A percentile compares a stretch with the other conserved stretches of the same genome.
Evolutionary conservation across 2,888 invertebrate genomes (phyloP).

Genomic region (Thecophora atra): DNA sequence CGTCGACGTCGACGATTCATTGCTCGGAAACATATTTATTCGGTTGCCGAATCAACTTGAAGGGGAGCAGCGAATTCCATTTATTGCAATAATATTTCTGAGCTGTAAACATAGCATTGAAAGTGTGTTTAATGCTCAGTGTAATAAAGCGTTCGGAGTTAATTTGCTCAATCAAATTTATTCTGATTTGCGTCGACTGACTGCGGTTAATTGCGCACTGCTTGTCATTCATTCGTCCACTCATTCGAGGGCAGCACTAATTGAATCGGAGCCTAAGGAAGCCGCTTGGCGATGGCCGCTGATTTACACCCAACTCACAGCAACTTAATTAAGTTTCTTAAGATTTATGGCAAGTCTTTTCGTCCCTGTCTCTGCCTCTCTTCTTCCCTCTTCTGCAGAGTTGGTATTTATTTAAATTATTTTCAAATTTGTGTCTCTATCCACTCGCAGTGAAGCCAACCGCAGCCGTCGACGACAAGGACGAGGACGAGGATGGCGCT

Average conservation of each 20-base stretch:
- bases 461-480: conserved; percentile 14
- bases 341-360: conserved; percentile 16
- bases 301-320: conserved; percentile 13
- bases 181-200: too few species aligned
- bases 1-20: background rate
- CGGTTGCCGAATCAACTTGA: background rate
- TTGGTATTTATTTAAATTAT: conserved; percentile 15
- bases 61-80: too few species aligned
- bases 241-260: background rate
- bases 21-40: conserved; percentile 17
- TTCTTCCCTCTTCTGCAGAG: too few species aligned
- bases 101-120: too few species aligned
- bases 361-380: background rate
- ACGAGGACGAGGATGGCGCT: too few species aligned
- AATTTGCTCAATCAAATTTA: too few species aligned
- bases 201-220: conserved; percentile 1
- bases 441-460: conserved; percentile 5
- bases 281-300: background rate
- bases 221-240: background rate
- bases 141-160: too few species aligned
- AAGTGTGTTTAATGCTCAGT: too few species aligned
- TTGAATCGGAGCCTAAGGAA: background rate
- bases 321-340: conserved; percentile 12
- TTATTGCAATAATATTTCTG: too few species aligned
- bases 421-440: conserved; percentile 14